phyloP scores from a whole-genome alignment of 2,113 vertebrate species.

The Cygnus buccinator region DNA sequence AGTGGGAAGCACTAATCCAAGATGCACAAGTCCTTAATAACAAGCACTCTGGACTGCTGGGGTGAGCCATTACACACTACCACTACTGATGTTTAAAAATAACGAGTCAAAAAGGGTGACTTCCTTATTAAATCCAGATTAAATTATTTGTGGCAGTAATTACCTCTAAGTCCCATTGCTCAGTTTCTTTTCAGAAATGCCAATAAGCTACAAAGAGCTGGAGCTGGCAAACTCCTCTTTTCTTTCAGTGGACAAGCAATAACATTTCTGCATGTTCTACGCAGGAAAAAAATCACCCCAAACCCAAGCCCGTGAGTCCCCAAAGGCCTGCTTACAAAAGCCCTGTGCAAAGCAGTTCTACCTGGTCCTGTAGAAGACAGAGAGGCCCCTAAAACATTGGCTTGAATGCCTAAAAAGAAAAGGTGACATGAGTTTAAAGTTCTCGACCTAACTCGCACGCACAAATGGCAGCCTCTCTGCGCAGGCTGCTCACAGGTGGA shows the following conservation, averaged over 20 bases:
- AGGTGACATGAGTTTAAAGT: constrained; percentile 61
- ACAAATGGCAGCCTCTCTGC: background rate
- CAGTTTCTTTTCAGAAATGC: constrained; percentile 34
- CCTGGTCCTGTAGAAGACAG: constrained; percentile 68
- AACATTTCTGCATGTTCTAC: constrained; percentile 37
- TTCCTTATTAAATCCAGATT: background rate
- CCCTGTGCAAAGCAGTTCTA: constrained; percentile 68
- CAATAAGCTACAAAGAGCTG: background rate
- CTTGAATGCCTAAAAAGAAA: constrained; percentile 70
- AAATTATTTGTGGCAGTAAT: constrained; percentile 11
- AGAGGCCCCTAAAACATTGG: constrained; percentile 68
- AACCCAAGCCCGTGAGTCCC: constrained; percentile 56
- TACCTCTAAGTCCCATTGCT: background rate
- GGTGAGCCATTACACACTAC: constrained; percentile 25
- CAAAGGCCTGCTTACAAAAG: constrained; percentile 62
- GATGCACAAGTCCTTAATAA: constrained; percentile 25
- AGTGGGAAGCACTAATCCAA: constrained; percentile 50
- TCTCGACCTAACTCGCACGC: constrained; percentile 47
- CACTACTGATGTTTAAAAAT: background rate
- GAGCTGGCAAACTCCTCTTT: background rate
- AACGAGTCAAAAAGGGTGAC: background rate
- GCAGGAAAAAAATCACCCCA: constrained; percentile 43
- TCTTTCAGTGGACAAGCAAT: background rate
- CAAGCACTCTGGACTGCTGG: constrained; percentile 66
- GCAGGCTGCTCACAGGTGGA: background rate